phyloP scores from a whole-genome alignment of 2,888 invertebrate genomes.

The Platycnemis pennipes region DNA sequence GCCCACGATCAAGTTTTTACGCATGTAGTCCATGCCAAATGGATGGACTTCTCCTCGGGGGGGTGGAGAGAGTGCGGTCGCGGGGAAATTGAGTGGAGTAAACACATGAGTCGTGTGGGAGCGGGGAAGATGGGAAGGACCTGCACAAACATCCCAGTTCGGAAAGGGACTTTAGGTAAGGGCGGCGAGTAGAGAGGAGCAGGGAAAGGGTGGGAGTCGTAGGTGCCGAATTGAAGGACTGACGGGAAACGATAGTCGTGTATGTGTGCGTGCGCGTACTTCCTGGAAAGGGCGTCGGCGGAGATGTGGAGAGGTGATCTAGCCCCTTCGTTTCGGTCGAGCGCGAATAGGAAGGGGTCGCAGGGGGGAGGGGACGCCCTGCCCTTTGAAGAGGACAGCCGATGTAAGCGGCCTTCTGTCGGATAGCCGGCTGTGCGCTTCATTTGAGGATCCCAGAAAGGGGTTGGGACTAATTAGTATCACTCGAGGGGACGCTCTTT shows the following conservation, averaged over 20 bases:
- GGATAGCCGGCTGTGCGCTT: not conserved
- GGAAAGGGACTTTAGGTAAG: not conserved
- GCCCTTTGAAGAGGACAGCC: not conserved
- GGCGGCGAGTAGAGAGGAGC: not conserved
- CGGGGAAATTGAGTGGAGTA: conserved; percentile 35
- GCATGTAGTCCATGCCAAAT: not conserved
- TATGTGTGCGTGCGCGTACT: not conserved
- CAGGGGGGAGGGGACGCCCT: not conserved
- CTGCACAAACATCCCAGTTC: too few relatives aligned
- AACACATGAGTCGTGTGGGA: conserved; percentile 8
- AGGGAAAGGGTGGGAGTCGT: conserved; percentile 10
- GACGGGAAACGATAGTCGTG: not conserved
- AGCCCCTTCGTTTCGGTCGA: not conserved
- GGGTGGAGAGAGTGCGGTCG: not conserved
- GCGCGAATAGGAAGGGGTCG: not conserved
- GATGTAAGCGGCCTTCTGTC: not conserved
- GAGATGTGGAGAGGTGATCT: not conserved
- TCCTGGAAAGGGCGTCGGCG: not conserved
- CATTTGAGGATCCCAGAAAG: not conserved
- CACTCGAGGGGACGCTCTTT: conserved; percentile 29
- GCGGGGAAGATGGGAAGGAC: not conserved
- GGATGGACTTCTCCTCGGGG: not conserved
- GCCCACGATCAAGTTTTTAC: not conserved
- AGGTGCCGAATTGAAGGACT: not conserved
- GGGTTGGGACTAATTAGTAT: conserved; percentile 47